Evolutionary conservation across 2,888 invertebrate species (phyloP).

Genomic region (Drosophila longiperda): DNA sequence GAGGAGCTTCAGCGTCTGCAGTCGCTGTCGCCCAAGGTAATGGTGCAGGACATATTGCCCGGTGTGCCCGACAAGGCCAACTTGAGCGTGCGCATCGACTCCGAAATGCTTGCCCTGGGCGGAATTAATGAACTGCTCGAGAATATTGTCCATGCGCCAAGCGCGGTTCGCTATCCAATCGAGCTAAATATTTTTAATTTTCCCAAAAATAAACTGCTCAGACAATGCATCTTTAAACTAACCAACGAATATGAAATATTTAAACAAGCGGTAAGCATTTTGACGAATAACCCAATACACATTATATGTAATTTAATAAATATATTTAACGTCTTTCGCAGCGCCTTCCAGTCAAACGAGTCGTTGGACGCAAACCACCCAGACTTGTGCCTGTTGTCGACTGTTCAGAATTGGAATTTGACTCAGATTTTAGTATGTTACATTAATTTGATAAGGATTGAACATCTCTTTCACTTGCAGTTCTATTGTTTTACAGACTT

Average conservation of each 20-base stretch:
- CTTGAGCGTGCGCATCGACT: constrained; percentile 73
- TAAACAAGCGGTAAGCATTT: constrained; percentile 73
- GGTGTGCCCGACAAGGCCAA: constrained; percentile 68
- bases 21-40: constrained; percentile 76
- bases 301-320: background rate
- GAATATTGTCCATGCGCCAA: constrained; percentile 37
- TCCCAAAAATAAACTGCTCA: constrained; percentile 29
- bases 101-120: constrained; percentile 59
- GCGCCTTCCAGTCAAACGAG: constrained; percentile 49
- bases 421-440: constrained; percentile 47
- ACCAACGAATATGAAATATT: constrained; percentile 67
- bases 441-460: background rate
- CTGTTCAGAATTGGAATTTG: constrained; percentile 50
- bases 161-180: constrained; percentile 40
- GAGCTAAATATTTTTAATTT: constrained; percentile 43
- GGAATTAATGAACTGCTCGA: constrained; percentile 37
- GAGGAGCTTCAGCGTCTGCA: constrained; percentile 76
- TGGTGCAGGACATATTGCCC: constrained; percentile 74
- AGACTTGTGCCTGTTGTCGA: background rate
- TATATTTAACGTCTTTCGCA: background rate
- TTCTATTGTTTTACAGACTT: constrained; percentile 49
- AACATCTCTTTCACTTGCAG: background rate
- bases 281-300: background rate
- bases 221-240: constrained; percentile 43
- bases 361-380: background rate